These are phyloP conservation scores for Stenoptilia bipunctidactyla DNA, from an alignment of 2,888 invertebrate species.

Conservation along the genomic window DNA sequence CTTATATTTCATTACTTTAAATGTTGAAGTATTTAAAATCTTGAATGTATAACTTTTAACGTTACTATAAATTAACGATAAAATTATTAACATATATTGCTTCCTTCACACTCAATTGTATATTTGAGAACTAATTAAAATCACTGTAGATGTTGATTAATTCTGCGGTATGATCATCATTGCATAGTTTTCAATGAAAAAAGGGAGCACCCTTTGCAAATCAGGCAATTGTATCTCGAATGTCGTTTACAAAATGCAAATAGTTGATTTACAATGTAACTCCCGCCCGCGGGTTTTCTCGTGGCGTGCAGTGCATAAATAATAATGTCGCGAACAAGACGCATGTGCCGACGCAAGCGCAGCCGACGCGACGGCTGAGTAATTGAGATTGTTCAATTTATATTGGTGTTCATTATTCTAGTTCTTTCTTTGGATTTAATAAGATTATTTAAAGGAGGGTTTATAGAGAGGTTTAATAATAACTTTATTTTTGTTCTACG, in stretches of 20 bases:
- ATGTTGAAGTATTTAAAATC: too few species aligned
- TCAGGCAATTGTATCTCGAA: not conserved
- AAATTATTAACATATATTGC: too few species aligned
- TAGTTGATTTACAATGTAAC: constrained; percentile 57
- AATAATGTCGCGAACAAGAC: constrained; percentile 42
- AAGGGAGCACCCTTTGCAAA: constrained; percentile 7
- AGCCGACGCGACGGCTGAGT: constrained; percentile 34
- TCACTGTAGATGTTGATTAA: too few species aligned
- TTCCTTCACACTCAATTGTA: too few species aligned
- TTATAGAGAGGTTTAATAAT: not conserved
- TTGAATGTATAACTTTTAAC: too few species aligned
- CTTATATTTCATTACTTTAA: too few species aligned
- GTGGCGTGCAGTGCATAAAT: constrained; percentile 30
- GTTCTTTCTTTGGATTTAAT: not conserved
- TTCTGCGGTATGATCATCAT: too few species aligned
- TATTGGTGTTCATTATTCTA: not conserved
- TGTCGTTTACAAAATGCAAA: constrained; percentile 32
- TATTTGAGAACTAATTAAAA: too few species aligned
- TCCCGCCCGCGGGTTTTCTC: constrained; percentile 21
- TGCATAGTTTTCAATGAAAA: too few species aligned
- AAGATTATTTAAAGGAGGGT: not conserved
- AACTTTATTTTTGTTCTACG: not conserved
- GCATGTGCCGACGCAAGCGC: constrained; percentile 35
- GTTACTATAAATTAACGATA: too few species aligned
- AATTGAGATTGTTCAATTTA: constrained; percentile 25